Percentiles rank a stretch among this genome's conserved stretches.
These are phyloP conservation scores for Labeo calbasu DNA, from an alignment of 2,797 vertebrate species.

Conservation along the genomic window DNA sequence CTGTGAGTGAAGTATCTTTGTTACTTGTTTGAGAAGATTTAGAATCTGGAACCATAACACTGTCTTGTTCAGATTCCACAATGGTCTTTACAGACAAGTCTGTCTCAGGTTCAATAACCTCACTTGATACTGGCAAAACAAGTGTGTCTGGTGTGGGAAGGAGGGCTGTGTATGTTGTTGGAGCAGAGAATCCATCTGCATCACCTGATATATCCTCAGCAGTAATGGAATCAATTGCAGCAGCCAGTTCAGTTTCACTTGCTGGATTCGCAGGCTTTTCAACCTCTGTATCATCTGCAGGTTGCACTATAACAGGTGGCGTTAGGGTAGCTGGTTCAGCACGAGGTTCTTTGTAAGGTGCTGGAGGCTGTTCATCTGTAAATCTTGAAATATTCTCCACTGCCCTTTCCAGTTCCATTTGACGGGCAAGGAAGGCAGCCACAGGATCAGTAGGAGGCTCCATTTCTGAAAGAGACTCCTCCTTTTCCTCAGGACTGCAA, in stretches of 20 bases:
- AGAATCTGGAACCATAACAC: slow-evolving; percentile 65
- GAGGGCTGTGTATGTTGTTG: slow-evolving; percentile 82
- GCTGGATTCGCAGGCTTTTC: slow-evolving; percentile 92
- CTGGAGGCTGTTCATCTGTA: slow-evolving; percentile 79
- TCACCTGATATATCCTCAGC: slow-evolving; percentile 87
- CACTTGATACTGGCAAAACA: slow-evolving; percentile 77
- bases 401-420: slow-evolving; percentile 94
- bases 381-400: slow-evolving; percentile 97
- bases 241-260: slow-evolving; percentile 95
- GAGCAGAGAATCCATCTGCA: slow-evolving; percentile 85
- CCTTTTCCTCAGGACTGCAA: slow-evolving; percentile 75
- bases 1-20: slow-evolving; percentile 66
- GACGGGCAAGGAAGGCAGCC: slow-evolving; percentile 84
- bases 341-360: slow-evolving; percentile 84
- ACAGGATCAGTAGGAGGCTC: slow-evolving; percentile 82
- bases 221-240: slow-evolving; percentile 97
- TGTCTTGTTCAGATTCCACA: slow-evolving; percentile 74
- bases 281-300: slow-evolving; percentile 79
- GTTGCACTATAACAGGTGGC: slow-evolving; percentile 74
- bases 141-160: slow-evolving; percentile 78
- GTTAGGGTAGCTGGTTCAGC: slow-evolving; percentile 71
- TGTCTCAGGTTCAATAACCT: slow-evolving; percentile 85
- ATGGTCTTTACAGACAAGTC: slow-evolving; percentile 83
- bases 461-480: slow-evolving; percentile 75
- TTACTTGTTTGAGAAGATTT: slow-evolving; percentile 75